phyloP scores from a whole-genome alignment of 1,140 invertebrate genomes.

The Schlechtendalia chinensis region DNA sequence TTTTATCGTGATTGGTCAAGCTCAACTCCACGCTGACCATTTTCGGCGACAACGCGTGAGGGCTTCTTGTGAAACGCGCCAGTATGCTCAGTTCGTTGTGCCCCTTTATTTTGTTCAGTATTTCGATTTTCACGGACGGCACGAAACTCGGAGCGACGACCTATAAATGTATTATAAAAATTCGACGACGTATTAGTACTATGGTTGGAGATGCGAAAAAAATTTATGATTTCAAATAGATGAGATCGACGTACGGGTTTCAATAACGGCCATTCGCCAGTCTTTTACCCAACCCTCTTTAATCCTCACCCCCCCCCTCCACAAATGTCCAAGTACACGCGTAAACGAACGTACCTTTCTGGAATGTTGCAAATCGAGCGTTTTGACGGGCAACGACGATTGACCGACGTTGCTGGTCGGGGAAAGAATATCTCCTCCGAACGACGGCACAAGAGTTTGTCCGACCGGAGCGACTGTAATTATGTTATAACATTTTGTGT shows the following conservation, averaged over 20 bases:
- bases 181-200: no score
- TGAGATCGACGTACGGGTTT: no score
- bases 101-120: conserved; percentile 76
- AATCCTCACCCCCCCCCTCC: no score
- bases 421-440: conserved; percentile 14
- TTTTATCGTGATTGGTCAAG: conserved; percentile 71
- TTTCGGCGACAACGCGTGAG: conserved; percentile 79
- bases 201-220: no score
- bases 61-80: conserved; percentile 68
- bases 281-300: no score
- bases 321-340: no score
- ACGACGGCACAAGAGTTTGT: conserved; percentile 29
- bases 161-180: conserved; percentile 7
- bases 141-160: conserved; percentile 26
- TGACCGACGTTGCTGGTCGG: neutral
- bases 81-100: conserved; percentile 69
- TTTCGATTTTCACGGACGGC: conserved; percentile 58
- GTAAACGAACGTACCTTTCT: conserved; percentile 2
- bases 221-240: no score
- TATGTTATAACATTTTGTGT: neutral
- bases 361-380: neutral
- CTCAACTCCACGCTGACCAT: conserved; percentile 83
- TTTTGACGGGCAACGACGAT: neutral
- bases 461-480: conserved; percentile 17
- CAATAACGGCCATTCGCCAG: no score